A percentile compares a stretch with the other conserved stretches of the same genome.
These are phyloP conservation scores for Euura lappo DNA, from an alignment of 1,140 invertebrate species.

Conservation along the genomic window DNA sequence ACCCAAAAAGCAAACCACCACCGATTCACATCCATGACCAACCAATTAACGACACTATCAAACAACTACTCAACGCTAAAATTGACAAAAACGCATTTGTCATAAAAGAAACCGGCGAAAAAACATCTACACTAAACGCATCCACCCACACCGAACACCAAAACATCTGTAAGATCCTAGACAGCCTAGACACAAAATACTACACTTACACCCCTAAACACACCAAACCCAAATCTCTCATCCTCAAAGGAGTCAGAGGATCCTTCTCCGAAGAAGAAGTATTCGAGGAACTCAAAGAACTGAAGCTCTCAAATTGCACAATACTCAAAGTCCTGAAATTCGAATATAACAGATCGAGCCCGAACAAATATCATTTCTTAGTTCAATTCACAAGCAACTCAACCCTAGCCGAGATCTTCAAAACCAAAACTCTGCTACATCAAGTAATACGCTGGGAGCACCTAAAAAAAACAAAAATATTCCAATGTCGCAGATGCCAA, in stretches of 20 bases:
- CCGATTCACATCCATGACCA: too few species aligned
- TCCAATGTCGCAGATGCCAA: constrained; percentile 7
- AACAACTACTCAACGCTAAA: too few species aligned
- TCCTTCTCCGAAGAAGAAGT: constrained; percentile 15
- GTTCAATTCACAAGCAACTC: not conserved
- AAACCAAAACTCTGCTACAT: not conserved
- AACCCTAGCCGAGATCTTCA: not conserved
- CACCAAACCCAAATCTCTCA: constrained; percentile 8
- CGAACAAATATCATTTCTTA: too few species aligned
- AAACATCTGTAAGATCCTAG: not conserved
- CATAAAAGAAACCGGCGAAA: too few species aligned
- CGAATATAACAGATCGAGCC: too few species aligned
- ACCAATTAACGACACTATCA: too few species aligned
- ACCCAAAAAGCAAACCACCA: too few species aligned
- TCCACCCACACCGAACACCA: too few species aligned
- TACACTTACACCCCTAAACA: constrained; percentile 22
- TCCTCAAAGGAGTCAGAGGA: constrained; percentile 22
- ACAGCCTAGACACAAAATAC: not conserved
- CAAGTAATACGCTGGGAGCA: not conserved
- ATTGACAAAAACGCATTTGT: too few species aligned
- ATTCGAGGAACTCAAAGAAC: constrained; percentile 1
- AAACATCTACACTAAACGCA: too few species aligned
- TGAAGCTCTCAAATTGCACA: not conserved
- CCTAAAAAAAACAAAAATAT: not conserved
- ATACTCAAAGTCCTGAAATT: too few species aligned